phyloP scores from a whole-genome alignment of 2,113 vertebrate species.

The Macroglossus sobrinus region DNA sequence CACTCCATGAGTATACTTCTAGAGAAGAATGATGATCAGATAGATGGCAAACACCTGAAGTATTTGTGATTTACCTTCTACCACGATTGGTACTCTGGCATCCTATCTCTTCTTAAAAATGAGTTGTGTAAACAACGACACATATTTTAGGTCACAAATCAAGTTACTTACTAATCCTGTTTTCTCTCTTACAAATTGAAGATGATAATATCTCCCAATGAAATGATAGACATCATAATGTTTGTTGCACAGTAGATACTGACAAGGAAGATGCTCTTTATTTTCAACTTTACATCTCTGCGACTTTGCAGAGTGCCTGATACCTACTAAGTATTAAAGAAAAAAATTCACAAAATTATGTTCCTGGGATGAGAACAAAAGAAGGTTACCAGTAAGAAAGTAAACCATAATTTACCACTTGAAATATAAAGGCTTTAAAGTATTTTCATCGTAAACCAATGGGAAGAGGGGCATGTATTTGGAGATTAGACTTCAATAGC shows the following conservation, averaged over 20 bases:
- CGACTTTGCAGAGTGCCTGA: background rate
- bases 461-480: background rate
- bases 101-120: background rate
- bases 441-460: background rate
- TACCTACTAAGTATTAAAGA: background rate
- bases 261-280: background rate
- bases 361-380: background rate
- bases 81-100: background rate
- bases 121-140: background rate
- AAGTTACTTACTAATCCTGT: background rate
- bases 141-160: background rate
- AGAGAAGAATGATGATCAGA: background rate
- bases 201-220: background rate
- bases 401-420: background rate
- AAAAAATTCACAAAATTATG: background rate
- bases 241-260: background rate
- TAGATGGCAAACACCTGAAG: background rate
- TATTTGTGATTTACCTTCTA: background rate
- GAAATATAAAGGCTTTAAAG: background rate
- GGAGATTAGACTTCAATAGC: background rate
- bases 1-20: background rate
- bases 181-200: background rate
- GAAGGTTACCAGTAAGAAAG: background rate
- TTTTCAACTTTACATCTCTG: background rate
- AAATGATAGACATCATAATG: background rate